phyloP scores from a whole-genome alignment of 2,113 vertebrate genomes.

The Centropristis striata region DNA sequence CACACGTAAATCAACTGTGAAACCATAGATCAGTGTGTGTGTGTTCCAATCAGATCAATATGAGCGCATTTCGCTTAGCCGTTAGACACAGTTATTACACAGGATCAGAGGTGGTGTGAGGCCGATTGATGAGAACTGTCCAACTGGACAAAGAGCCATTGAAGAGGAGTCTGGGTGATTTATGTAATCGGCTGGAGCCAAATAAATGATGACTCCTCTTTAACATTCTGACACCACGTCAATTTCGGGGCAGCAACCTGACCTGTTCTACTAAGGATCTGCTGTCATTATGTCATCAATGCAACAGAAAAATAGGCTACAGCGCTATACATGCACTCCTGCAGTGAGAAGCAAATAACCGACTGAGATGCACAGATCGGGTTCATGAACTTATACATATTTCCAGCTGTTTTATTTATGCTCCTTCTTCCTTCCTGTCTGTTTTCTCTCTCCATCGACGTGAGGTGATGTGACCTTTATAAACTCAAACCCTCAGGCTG shows the following conservation, averaged over 20 bases:
- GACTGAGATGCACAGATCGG: background rate
- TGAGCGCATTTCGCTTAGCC: background rate
- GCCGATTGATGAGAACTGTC: constrained; percentile 14
- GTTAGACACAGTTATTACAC: constrained; percentile 29
- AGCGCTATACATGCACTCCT: background rate
- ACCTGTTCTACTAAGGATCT: constrained; percentile 12
- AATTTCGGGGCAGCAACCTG: background rate
- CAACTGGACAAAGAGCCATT: background rate
- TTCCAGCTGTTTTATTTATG: constrained; percentile 27
- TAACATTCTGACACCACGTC: background rate
- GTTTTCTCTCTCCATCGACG: constrained; percentile 16
- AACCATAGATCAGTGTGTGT: background rate
- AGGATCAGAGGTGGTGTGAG: constrained; percentile 22
- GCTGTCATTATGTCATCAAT: constrained; percentile 1
- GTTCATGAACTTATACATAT: constrained; percentile 9
- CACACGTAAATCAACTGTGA: constrained; percentile 22
- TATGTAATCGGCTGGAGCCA: constrained; percentile 1
- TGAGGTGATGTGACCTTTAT: constrained; percentile 43
- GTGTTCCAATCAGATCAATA: constrained; percentile 23
- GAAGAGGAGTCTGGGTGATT: constrained; percentile 1
- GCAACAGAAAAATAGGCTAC: background rate
- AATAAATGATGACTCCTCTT: background rate
- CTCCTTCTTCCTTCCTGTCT: background rate
- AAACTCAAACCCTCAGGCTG: constrained; percentile 34
- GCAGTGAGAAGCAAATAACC: background rate